Evolutionary conservation across 2,888 invertebrate genomes (phyloP), one percentile per base, ranked within the genome.

Genomic region (Pandemis heparana): DNA sequence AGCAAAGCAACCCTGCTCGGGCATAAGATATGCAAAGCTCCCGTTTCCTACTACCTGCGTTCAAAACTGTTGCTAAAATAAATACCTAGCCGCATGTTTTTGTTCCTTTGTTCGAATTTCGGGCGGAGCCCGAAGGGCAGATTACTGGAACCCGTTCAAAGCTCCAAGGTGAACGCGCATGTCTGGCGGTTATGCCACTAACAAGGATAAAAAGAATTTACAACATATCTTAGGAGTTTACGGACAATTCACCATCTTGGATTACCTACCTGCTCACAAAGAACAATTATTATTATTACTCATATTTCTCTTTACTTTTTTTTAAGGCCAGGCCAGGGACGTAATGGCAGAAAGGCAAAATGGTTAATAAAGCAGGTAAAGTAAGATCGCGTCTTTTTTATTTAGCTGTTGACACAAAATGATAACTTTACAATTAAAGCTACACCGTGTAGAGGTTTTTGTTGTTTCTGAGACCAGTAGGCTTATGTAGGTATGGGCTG

Each of bases 141-240:
- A 87, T 88, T 87, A 84, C 83, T 85, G 87, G 84, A 89, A 91
- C 91, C 85, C 87, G 90, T 88, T 88, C 87, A 84, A 80, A 82
- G 83, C 84, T 78, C 83, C 92, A 92, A 94, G 92, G 92, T 90
- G 88, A 92, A 89, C 91, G 79, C 80, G 85, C 82, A 82, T 79
- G 85, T 81, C 83, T 79, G 83, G 85, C 85, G 82, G 84, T 86
- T 88, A 88, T 88, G 86, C 86, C 53, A 64, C 74, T 89, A 89
- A 87, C 89, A 90, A 85, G 86, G 83, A 90, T 89, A 87, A 89
- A 91, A 90, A 89, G 90, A 91, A 90, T 89, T 89, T 89, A 90
- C 92, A 85, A 89, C 88, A 83, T 88, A 88, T 85, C 83, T 88
- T 85, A 84, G 83, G 87, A 86, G 89, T 89, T 88, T 89, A 89